These are phyloP conservation scores for Neofelis nebulosa DNA, from an alignment of 2,113 vertebrate genomes.

Conservation along the genomic window DNA sequence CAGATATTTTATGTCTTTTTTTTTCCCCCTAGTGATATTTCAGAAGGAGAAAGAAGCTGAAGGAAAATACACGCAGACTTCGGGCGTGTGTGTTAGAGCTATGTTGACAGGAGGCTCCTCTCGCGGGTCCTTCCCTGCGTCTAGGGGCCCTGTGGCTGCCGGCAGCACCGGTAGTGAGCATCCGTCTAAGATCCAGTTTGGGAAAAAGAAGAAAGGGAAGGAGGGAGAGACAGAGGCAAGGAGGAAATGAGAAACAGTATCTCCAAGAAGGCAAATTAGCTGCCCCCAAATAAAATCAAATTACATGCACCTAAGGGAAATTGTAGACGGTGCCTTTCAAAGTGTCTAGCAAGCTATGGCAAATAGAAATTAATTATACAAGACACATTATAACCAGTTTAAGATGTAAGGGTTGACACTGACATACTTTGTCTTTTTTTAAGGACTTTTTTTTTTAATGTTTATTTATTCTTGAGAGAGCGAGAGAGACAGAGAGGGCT, in stretches of 20 bases:
- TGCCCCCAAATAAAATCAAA: background rate
- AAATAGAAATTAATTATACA: background rate
- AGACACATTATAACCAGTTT: background rate
- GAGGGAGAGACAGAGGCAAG: background rate
- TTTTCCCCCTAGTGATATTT: background rate
- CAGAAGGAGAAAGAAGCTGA: constrained; percentile 45
- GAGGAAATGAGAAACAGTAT: background rate
- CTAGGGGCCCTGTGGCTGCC: background rate
- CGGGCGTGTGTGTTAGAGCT: background rate
- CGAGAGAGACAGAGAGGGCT: no score
- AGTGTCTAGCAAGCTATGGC: background rate
- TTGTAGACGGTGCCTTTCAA: background rate
- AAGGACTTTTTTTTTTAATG: no score
- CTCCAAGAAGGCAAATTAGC: background rate
- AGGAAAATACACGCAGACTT: constrained; percentile 8
- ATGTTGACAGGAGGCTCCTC: accelerated
- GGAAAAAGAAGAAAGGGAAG: background rate
- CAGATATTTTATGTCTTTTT: constrained; percentile 31
- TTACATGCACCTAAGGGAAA: background rate
- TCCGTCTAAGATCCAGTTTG: background rate
- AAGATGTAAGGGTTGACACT: background rate
- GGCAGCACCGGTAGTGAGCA: background rate
- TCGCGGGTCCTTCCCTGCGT: background rate
- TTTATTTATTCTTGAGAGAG: no score
- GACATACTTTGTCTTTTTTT: background rate